Evolutionary conservation across 2,888 invertebrate genomes (phyloP).

Genomic region (Philaethria dido): DNA sequence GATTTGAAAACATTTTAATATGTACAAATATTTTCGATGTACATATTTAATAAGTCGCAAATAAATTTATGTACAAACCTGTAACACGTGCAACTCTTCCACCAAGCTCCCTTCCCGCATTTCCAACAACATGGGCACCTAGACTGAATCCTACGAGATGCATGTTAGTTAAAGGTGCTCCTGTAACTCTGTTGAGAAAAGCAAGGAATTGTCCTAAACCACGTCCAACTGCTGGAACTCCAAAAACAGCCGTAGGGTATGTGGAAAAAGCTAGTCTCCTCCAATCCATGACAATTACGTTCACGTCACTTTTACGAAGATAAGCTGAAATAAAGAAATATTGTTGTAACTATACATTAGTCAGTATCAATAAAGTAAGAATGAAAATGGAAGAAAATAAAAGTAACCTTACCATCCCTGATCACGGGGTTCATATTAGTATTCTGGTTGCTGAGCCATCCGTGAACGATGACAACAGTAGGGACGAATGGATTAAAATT

Average conservation of each 20-base stretch:
- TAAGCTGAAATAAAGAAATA: constrained; percentile 50
- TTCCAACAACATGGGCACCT: constrained; percentile 72
- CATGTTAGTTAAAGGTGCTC: constrained; percentile 53
- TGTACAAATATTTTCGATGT: background rate
- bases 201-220: constrained; percentile 55
- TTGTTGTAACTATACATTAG: too few species aligned
- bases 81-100: constrained; percentile 63
- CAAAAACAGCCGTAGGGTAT: constrained; percentile 55
- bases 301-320: constrained; percentile 51
- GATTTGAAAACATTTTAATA: background rate
- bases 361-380: too few species aligned
- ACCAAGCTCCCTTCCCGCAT: constrained; percentile 60
- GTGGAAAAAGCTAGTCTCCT: constrained; percentile 52
- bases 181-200: constrained; percentile 45
- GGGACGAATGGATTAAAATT: constrained; percentile 53
- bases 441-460: constrained; percentile 56
- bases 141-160: constrained; percentile 76
- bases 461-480: constrained; percentile 58
- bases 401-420: constrained; percentile 51
- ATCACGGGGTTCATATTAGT: constrained; percentile 48
- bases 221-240: constrained; percentile 57
- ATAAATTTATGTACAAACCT: constrained; percentile 53
- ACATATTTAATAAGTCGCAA: background rate
- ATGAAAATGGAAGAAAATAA: too few species aligned
- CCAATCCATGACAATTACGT: constrained; percentile 64